Evolutionary conservation across 2,113 vertebrate species (phyloP).

Genomic region (Poeciliopsis retropinna): DNA sequence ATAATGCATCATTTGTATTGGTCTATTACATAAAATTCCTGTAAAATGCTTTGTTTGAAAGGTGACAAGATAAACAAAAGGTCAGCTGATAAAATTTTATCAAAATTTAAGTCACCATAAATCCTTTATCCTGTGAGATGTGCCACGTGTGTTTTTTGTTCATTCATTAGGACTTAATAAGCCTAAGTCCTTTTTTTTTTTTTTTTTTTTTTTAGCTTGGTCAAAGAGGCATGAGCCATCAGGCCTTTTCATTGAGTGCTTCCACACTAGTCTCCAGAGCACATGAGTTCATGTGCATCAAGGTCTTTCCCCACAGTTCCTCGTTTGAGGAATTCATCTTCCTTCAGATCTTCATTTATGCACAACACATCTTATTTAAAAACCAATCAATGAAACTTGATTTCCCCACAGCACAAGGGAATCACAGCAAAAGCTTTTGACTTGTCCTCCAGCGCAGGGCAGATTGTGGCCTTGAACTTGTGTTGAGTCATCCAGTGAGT

Average conservation of each 20-base stretch:
- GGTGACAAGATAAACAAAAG: not conserved
- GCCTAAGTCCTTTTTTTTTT: no score
- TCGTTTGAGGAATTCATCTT: conserved; percentile 12
- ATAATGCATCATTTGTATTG: not conserved
- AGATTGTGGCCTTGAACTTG: conserved; percentile 46
- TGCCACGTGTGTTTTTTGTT: no score
- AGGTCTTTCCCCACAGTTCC: conserved; percentile 14
- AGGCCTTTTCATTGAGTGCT: conserved; percentile 25
- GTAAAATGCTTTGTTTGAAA: not conserved
- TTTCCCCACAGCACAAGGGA: conserved; percentile 53
- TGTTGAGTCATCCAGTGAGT: conserved; percentile 29
- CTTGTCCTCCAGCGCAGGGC: conserved; percentile 32
- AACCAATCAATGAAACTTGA: conserved; percentile 70
- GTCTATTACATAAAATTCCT: no score
- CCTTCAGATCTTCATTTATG: conserved; percentile 53
- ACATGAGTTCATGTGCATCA: conserved; percentile 30
- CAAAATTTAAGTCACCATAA: not conserved
- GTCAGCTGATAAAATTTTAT: not conserved
- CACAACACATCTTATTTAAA: conserved; percentile 56
- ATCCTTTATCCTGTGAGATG: not conserved
- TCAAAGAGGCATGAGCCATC: conserved; percentile 17
- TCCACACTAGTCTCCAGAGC: conserved; percentile 18
- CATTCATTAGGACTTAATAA: conserved; percentile 1
- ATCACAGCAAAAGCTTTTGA: conserved; percentile 46
- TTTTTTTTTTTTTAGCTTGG: conserved; percentile 2